Percentiles rank a stretch among this genome's conserved stretches.
These are phyloP conservation scores for Orius insidiosus DNA, from an alignment of 1,140 invertebrate genomes.

Conservation along the genomic window DNA sequence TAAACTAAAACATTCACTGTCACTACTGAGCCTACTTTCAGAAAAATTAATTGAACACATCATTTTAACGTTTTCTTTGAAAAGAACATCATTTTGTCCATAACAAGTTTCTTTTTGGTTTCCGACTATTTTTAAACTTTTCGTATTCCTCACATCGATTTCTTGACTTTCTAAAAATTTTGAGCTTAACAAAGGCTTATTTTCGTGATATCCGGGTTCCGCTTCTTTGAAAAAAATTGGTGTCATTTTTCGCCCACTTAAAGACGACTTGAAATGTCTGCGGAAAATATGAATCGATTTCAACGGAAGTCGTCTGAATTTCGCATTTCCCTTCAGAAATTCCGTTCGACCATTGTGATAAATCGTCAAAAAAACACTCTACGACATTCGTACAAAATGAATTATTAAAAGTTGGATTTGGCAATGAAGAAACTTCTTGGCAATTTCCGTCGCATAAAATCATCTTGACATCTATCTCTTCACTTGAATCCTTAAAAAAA, in stretches of 20 bases:
- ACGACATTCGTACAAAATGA: conserved; percentile 26
- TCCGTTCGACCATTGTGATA: conserved; percentile 38
- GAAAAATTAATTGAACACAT: conserved; percentile 1
- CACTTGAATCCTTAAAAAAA: conserved; percentile 23
- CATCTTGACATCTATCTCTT: no score
- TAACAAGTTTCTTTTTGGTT: conserved; percentile 1
- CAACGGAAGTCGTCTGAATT: conserved; percentile 26
- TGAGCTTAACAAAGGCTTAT: conserved; percentile 38
- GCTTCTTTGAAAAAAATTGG: conserved; percentile 29
- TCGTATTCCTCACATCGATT: background rate
- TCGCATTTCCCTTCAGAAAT: conserved; percentile 28
- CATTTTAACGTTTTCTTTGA: conserved; percentile 9
- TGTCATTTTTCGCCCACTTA: conserved; percentile 25
- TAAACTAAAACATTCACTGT: background rate
- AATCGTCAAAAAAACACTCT: conserved; percentile 32
- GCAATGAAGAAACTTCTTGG: conserved; percentile 4
- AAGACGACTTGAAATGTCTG: conserved; percentile 33
- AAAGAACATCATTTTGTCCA: conserved; percentile 6
- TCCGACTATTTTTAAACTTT: background rate
- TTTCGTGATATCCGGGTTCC: conserved; percentile 48
- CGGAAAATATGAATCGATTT: conserved; percentile 23
- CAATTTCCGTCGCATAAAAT: conserved; percentile 5
- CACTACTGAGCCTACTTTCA: no score
- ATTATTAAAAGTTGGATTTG: conserved; percentile 5
- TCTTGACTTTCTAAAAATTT: conserved; percentile 1